A percentile compares a stretch with the other conserved stretches of the same genome.
phyloP scores from a whole-genome alignment of 2,888 invertebrate species.

The Chloroclysta siterata region DNA sequence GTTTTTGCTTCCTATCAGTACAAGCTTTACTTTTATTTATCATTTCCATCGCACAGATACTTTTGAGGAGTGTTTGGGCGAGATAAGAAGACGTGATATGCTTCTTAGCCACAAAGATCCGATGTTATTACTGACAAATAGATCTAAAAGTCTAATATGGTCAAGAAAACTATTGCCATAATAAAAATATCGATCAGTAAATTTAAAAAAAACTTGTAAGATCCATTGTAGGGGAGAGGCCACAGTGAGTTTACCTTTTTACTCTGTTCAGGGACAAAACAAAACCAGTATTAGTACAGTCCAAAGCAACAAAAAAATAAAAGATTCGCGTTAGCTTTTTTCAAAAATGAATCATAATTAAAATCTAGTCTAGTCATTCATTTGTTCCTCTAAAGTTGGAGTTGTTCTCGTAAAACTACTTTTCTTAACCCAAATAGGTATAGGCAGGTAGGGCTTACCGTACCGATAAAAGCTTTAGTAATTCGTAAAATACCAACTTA shows the following conservation, averaged over 20 bases:
- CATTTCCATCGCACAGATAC: too few relatives aligned
- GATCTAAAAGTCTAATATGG: neutral
- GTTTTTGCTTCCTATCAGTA: too few relatives aligned
- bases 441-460: too few relatives aligned
- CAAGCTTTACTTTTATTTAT: too few relatives aligned
- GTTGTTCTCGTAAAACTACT: too few relatives aligned
- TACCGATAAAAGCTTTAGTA: too few relatives aligned
- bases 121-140: neutral
- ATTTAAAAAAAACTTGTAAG: slow-evolving; percentile 17
- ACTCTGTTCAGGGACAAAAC: slow-evolving; percentile 49
- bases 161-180: slow-evolving; percentile 1
- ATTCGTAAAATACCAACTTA: too few relatives aligned
- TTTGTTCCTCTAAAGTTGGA: too few relatives aligned
- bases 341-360: neutral
- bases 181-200: slow-evolving; percentile 7
- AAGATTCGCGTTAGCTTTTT: neutral
- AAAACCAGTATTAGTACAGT: slow-evolving; percentile 34
- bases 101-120: neutral
- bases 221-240: slow-evolving; percentile 16
- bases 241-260: slow-evolving; percentile 43
- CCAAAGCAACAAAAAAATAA: slow-evolving; percentile 14
- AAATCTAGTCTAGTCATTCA: too few relatives aligned
- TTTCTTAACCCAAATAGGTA: too few relatives aligned
- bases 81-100: neutral
- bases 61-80: too few relatives aligned